These are phyloP conservation scores for Rhagoletis pomonella DNA, from an alignment of 1,140 invertebrate species.

Conservation along the genomic window DNA sequence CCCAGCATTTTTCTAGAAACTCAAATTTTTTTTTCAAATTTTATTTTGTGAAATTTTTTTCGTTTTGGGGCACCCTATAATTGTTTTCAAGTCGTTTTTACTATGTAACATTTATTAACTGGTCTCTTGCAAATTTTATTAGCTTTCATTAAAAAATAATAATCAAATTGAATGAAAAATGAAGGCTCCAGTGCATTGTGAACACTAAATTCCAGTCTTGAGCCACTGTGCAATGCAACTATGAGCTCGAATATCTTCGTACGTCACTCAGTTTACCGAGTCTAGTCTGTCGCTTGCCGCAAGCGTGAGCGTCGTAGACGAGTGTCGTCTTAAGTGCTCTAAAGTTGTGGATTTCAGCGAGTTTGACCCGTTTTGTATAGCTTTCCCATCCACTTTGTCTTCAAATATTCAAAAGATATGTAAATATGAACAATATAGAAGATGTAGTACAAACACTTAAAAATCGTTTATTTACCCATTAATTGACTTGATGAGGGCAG, in stretches of 20 bases:
- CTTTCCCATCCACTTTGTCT: constrained; percentile 37
- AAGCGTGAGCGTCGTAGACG: not conserved
- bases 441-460: constrained; percentile 13
- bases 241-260: not conserved
- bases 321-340: not conserved
- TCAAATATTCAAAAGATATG: not conserved
- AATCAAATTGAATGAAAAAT: too few relatives aligned
- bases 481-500: not conserved
- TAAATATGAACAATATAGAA: constrained; percentile 21
- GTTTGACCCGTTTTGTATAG: constrained; percentile 23
- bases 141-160: too few relatives aligned
- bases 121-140: too few relatives aligned
- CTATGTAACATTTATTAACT: too few relatives aligned
- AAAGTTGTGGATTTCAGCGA: not conserved
- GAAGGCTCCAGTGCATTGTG: too few relatives aligned
- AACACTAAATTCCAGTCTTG: too few relatives aligned
- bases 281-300: not conserved
- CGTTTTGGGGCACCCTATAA: too few relatives aligned
- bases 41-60: too few relatives aligned
- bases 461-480: constrained; percentile 33
- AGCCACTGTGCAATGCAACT: not conserved
- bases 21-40: too few relatives aligned
- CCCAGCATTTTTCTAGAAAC: too few relatives aligned
- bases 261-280: not conserved
- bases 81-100: too few relatives aligned